phyloP scores from a whole-genome alignment of 2,113 vertebrate genomes.

The Tachuris rubrigastra region DNA sequence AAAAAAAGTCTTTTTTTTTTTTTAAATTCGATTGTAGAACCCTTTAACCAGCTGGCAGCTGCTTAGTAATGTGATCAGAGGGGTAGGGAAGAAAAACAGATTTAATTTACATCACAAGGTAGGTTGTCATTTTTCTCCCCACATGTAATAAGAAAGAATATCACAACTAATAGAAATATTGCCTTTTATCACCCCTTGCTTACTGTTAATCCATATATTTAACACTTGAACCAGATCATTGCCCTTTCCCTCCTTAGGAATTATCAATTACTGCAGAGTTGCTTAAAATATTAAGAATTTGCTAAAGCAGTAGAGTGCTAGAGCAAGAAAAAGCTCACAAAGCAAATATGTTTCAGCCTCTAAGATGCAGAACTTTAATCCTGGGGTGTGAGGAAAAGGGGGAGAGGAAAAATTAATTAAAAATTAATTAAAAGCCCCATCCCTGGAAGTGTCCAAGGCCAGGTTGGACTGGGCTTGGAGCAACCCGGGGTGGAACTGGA shows the following conservation, averaged over 20 bases:
- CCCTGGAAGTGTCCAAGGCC: neutral
- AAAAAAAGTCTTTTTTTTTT: neutral
- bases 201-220: neutral
- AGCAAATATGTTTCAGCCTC: fast-evolving
- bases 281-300: neutral
- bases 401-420: neutral
- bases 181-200: neutral
- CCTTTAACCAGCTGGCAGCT: neutral
- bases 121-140: neutral
- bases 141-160: neutral
- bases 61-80: neutral
- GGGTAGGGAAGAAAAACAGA: neutral
- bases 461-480: neutral
- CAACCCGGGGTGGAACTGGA: neutral
- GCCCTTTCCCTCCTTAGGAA: neutral
- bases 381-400: neutral
- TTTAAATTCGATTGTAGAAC: neutral
- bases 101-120: neutral
- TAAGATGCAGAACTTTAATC: fast-evolving
- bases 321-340: neutral
- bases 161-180: neutral
- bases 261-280: neutral
- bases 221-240: neutral
- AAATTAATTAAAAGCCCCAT: neutral
- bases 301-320: neutral